phyloP scores from a whole-genome alignment of 2,797 vertebrate genomes.

The Lacerta viridis region DNA sequence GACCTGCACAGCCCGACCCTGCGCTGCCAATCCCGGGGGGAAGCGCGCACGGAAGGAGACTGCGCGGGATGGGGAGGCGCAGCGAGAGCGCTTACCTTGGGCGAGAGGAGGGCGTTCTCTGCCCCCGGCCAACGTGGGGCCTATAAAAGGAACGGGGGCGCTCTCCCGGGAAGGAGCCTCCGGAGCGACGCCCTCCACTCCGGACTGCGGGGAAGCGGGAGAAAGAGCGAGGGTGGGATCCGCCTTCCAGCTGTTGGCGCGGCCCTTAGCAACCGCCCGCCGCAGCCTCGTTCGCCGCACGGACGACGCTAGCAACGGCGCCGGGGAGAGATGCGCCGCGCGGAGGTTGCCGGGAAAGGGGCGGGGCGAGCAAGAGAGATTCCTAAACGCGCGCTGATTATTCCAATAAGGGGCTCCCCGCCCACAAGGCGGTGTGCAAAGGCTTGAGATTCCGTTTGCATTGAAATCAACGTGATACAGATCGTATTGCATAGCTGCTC shows the following conservation, averaged over 20 bases:
- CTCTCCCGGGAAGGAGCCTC: not conserved
- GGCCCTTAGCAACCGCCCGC: constrained; percentile 11
- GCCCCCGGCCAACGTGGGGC: not conserved
- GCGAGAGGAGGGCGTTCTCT: not conserved
- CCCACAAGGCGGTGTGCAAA: not conserved
- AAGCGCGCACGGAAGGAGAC: no score
- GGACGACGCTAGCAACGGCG: constrained; percentile 35
- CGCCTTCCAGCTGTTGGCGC: no score
- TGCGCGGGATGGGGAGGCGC: not conserved
- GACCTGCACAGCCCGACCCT: no score
- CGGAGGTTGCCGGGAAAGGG: not conserved
- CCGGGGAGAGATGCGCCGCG: constrained; percentile 40
- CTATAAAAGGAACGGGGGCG: not conserved
- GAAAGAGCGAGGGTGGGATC: no score
- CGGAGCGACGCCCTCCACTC: not conserved
- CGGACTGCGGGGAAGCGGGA: fast-evolving
- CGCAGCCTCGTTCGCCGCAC: not conserved
- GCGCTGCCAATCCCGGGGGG: no score
- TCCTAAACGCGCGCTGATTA: no score
- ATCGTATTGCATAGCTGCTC: no score
- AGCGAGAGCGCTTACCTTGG: not conserved
- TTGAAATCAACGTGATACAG: not conserved
- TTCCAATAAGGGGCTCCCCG: no score
- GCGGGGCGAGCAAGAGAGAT: not conserved
- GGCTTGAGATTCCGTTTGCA: not conserved